Conservation (phyloP, 2,113 vertebrate genomes). For the Hippocampus barbouri region DNA sequence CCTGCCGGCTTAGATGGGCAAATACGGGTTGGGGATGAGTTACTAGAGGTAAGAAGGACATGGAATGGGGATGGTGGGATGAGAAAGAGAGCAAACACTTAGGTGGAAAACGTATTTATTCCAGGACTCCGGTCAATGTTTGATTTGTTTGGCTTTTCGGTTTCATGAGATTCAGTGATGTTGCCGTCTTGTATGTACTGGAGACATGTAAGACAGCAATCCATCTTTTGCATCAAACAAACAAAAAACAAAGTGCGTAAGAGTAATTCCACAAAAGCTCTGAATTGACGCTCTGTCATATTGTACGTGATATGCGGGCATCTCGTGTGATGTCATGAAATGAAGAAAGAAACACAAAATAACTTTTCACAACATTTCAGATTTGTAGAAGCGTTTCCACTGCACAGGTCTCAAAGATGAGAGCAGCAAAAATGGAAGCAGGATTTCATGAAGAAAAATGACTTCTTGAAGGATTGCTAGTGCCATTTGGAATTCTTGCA, state of each 20-base stretch:
- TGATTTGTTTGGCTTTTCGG: neutral
- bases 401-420: conserved; percentile 10
- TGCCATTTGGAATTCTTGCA: conserved; percentile 9
- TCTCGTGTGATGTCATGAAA: neutral
- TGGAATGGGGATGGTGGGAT: neutral
- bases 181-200: neutral
- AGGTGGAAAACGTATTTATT: neutral
- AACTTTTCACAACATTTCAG: neutral
- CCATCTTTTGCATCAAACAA: too few relatives aligned
- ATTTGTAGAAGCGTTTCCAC: neutral
- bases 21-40: conserved; percentile 86
- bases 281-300: neutral
- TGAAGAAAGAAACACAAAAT: neutral
- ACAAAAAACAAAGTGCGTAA: too few relatives aligned
- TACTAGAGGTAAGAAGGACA: conserved; percentile 83
- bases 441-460: conserved; percentile 37
- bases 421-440: conserved; percentile 10
- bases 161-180: neutral
- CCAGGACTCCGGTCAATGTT: neutral
- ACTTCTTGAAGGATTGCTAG: conserved; percentile 34
- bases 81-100: conserved; percentile 10
- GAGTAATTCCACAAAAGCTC: too few relatives aligned
- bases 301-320: neutral
- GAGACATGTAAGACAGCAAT: too few relatives aligned
- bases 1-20: conserved; percentile 87